Evolutionary conservation across 2,888 invertebrate genomes (phyloP).

Genomic region (Nomada fabriciana): DNA sequence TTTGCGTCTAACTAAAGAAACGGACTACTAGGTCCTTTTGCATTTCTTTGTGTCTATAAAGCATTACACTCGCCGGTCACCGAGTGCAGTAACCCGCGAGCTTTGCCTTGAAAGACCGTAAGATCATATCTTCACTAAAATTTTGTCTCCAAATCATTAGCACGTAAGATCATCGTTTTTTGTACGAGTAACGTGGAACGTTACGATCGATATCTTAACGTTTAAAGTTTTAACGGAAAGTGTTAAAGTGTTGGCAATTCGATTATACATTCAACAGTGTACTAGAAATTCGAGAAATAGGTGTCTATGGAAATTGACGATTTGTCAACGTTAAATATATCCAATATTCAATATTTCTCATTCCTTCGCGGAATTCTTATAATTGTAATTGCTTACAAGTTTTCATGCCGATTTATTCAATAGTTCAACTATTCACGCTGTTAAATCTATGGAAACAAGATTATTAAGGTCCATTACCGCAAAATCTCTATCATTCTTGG

Average conservation of each 20-base stretch:
- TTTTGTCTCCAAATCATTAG: slow-evolving; percentile 15
- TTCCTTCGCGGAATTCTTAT: not conserved
- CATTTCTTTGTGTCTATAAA: slow-evolving; percentile 81
- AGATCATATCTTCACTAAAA: slow-evolving; percentile 8
- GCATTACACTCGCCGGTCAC: slow-evolving; percentile 76
- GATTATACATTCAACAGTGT: slow-evolving; percentile 23
- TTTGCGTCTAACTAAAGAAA: slow-evolving; percentile 81
- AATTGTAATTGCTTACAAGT: too few relatives aligned
- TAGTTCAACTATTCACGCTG: too few relatives aligned
- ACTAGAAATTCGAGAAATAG: slow-evolving; percentile 1
- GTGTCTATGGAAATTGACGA: slow-evolving; percentile 1
- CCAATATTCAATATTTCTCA: not conserved
- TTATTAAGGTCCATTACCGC: too few relatives aligned
- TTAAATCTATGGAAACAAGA: too few relatives aligned
- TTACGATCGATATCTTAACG: not conserved
- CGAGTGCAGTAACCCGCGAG: slow-evolving; percentile 78
- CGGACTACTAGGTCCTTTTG: slow-evolving; percentile 75
- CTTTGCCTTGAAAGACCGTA: slow-evolving; percentile 60
- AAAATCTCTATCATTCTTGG: too few relatives aligned
- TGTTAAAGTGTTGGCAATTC: slow-evolving; percentile 29
- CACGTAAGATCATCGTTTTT: slow-evolving; percentile 30
- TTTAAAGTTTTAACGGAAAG: slow-evolving; percentile 20
- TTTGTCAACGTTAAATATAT: not conserved
- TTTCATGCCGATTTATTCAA: too few relatives aligned
- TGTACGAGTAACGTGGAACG: not conserved